Evolutionary conservation across 2,113 vertebrate genomes (phyloP).

Genomic region (Heterochromis multidens): DNA sequence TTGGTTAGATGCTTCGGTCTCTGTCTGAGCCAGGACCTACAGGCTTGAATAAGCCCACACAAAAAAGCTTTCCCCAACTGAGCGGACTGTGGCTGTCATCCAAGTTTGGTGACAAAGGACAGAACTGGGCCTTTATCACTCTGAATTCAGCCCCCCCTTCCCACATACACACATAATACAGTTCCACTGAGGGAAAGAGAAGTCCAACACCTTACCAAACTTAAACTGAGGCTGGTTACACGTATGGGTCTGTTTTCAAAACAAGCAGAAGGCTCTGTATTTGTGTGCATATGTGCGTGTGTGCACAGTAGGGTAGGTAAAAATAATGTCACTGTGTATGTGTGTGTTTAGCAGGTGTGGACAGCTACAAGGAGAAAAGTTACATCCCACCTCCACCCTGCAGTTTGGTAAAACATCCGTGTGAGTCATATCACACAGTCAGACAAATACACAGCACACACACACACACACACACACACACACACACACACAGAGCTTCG

Average conservation of each 20-base stretch:
- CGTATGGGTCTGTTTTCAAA: not conserved
- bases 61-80: conserved; percentile 36
- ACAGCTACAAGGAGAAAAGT: not conserved
- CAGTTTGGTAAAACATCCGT: conserved; percentile 48
- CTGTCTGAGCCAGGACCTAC: conserved; percentile 40
- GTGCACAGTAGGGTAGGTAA: not conserved
- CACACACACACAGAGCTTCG: not conserved
- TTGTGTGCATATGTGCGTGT: not conserved
- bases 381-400: conserved; percentile 42
- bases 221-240: not conserved
- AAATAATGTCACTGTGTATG: conserved; percentile 27
- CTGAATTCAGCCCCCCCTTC: not conserved
- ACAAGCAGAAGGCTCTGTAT: not conserved
- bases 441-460: not conserved
- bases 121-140: conserved; percentile 15
- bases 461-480: not conserved
- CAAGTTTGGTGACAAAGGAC: conserved; percentile 68
- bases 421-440: conserved; percentile 13
- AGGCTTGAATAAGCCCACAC: conserved; percentile 53
- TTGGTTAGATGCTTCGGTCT: conserved; percentile 2
- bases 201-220: not conserved
- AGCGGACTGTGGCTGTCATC: conserved; percentile 48
- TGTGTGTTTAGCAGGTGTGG: conserved; percentile 68
- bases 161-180: not conserved
- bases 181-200: conserved; percentile 7